Conservation (phyloP, 1,140 invertebrate species). For the Hycleus phaleratus region DNA sequence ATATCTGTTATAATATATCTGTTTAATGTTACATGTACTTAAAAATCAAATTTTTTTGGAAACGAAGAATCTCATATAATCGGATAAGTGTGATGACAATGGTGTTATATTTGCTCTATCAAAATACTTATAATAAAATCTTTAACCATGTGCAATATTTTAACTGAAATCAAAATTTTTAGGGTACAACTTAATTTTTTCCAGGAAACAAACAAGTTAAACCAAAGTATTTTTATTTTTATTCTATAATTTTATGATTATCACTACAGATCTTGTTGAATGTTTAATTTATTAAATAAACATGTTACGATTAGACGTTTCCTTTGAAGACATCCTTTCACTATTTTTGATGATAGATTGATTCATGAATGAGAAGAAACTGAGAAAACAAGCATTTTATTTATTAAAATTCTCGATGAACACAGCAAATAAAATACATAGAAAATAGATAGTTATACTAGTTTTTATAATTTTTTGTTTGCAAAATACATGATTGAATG, state of each 20-base stretch:
- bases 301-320: not conserved
- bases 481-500: constrained; percentile 7
- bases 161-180: not conserved
- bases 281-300: constrained; percentile 10
- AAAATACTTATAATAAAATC: too few species aligned
- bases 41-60: not conserved
- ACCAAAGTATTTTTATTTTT: not conserved
- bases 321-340: too few species aligned
- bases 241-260: constrained; percentile 7
- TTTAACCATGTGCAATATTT: not conserved
- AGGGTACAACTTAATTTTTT: not conserved
- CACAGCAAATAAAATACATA: constrained; percentile 25
- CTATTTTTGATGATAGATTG: too few species aligned
- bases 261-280: constrained; percentile 3
- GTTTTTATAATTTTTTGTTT: not conserved
- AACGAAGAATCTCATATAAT: too few species aligned
- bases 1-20: constrained; percentile 2
- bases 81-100: too few species aligned
- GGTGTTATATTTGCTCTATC: too few species aligned
- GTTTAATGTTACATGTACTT: constrained; percentile 12
- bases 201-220: not conserved
- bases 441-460: constrained; percentile 11
- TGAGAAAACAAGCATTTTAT: constrained; percentile 19
- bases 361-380: not conserved
- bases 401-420: constrained; percentile 15